These are phyloP conservation scores for Emesis castigata DNA, from an alignment of 2,888 invertebrate genomes.

Conservation along the genomic window DNA sequence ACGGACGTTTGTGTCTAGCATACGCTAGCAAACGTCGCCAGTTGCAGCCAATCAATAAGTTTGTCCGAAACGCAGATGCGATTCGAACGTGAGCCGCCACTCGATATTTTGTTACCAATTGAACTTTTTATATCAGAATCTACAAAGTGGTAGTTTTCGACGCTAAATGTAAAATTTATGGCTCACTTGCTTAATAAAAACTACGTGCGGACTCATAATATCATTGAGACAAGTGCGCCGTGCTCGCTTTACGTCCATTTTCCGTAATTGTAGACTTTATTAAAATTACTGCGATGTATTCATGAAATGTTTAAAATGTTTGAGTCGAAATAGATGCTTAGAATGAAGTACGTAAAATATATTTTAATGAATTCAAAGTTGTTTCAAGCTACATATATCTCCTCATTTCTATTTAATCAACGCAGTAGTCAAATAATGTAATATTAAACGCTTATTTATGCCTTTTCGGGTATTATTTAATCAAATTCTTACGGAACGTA, in stretches of 20 bases:
- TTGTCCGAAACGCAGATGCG: conserved; percentile 79
- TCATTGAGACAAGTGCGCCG: conserved; percentile 68
- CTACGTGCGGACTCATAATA: conserved; percentile 73
- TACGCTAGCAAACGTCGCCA: conserved; percentile 69
- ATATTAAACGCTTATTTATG: not conserved
- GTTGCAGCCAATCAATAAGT: conserved; percentile 73
- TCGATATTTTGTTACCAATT: conserved; percentile 78
- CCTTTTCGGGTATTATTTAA: too few species aligned
- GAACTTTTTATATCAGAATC: conserved; percentile 81
- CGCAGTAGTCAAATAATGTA: not conserved
- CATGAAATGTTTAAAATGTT: not conserved
- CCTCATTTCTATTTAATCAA: not conserved
- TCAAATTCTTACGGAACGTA: too few species aligned
- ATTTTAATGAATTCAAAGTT: not conserved
- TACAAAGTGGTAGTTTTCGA: conserved; percentile 80
- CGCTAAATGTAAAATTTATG: conserved; percentile 81
- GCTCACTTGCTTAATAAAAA: conserved; percentile 80
- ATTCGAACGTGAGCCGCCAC: conserved; percentile 75
- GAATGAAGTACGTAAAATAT: not conserved
- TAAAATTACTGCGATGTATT: conserved; percentile 49
- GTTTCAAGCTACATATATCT: not conserved
- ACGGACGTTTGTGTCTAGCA: conserved; percentile 67
- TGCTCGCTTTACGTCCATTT: conserved; percentile 64
- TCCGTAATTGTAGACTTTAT: conserved; percentile 58
- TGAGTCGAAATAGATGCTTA: not conserved